A percentile compares a stretch with the other conserved stretches of the same genome.
Conservation (phyloP, 64 coral and sea anemone genomes). For the Dendronephthya gigantea region DNA sequence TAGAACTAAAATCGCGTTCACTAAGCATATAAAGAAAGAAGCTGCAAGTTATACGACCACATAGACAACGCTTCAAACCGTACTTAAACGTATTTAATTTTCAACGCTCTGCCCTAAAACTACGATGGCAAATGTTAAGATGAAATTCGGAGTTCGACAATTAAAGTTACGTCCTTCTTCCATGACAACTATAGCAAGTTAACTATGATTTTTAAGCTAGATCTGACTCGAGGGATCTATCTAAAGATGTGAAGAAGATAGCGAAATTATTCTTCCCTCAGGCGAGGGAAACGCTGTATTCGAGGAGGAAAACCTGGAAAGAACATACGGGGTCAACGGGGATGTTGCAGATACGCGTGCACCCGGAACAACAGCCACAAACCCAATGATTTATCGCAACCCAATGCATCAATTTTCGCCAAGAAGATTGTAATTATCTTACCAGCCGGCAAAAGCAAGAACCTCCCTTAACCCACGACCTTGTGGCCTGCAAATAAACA, state of each 20-base stretch:
- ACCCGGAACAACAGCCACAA: background rate
- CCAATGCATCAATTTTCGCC: background rate
- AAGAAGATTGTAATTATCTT: constrained; percentile 24
- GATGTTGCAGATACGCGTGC: background rate
- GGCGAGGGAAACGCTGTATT: no score
- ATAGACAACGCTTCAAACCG: no score
- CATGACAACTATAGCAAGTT: background rate
- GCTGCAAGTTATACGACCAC: no score
- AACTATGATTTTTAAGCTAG: background rate
- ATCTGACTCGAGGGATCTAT: background rate
- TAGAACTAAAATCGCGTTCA: no score
- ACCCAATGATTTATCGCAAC: no score
- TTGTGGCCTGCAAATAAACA: no score
- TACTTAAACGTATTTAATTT: no score
- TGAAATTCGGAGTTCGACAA: background rate
- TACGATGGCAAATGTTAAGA: background rate
- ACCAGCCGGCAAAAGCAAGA: background rate
- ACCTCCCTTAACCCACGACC: constrained; percentile 27
- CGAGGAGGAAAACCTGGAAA: background rate
- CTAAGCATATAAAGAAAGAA: no score
- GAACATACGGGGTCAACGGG: background rate
- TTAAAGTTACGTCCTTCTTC: constrained; percentile 1
- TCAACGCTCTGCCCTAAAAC: no score
- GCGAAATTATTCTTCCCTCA: background rate
- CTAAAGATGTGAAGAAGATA: background rate